Percentiles rank a stretch among this genome's conserved stretches.
phyloP scores from a whole-genome alignment of 2,113 vertebrate species.

The Uria lomvia region DNA sequence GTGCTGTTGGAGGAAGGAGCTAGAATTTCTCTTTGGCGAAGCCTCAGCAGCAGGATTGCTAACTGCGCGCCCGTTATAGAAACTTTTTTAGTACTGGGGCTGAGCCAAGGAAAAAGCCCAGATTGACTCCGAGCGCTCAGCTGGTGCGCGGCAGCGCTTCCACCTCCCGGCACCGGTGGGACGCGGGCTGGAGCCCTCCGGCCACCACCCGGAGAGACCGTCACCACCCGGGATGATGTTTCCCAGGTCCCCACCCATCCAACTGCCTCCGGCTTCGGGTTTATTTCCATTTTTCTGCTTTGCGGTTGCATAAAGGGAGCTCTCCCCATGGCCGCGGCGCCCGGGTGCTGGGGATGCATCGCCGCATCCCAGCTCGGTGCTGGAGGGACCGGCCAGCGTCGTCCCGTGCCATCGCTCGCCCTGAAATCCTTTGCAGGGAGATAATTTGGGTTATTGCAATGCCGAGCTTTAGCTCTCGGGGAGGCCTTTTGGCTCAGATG shows the following conservation, averaged over 20 bases:
- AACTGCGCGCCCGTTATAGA: constrained; percentile 41
- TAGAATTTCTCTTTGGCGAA: constrained; percentile 26
- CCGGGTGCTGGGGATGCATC: fast-evolving
- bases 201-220: neutral
- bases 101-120: constrained; percentile 49
- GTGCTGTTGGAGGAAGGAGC: neutral
- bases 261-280: neutral
- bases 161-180: neutral
- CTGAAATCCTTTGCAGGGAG: neutral
- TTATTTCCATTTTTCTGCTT: neutral
- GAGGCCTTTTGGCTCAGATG: neutral
- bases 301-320: fast-evolving
- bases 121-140: constrained; percentile 46
- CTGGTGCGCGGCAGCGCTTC: neutral
- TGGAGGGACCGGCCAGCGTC: neutral
- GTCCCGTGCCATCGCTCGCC: fast-evolving
- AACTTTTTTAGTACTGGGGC: constrained; percentile 57
- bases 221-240: neutral
- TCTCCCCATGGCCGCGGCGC: fast-evolving
- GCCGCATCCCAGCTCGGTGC: fast-evolving
- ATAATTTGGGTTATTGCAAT: neutral
- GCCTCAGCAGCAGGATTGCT: constrained; percentile 25
- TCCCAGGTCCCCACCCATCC: neutral
- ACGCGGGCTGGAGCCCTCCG: neutral
- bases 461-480: neutral